Evolutionary conservation across 1,140 invertebrate species (phyloP).

Genomic region (Scaptodrosophila lebanonensis): DNA sequence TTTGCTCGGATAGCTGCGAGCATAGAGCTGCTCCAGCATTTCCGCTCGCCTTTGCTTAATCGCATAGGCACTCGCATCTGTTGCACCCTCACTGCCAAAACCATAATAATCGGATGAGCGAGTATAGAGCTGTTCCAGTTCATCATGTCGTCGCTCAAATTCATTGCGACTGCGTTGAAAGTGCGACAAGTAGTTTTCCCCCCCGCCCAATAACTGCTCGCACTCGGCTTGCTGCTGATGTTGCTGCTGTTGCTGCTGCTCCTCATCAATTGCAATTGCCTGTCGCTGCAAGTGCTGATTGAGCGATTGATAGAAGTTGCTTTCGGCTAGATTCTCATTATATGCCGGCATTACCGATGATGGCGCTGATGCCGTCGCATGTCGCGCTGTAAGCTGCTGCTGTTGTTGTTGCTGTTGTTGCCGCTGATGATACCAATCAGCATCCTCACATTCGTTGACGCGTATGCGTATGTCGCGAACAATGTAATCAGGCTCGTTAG

Average conservation of each 20-base stretch:
- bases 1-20: constrained; percentile 42
- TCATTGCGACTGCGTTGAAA: constrained; percentile 51
- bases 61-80: constrained; percentile 15
- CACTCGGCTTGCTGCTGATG: neutral
- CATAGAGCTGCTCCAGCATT: constrained; percentile 55
- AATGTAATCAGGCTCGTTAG: constrained; percentile 46
- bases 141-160: constrained; percentile 28
- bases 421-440: constrained; percentile 55
- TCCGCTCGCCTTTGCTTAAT: constrained; percentile 46
- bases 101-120: constrained; percentile 49
- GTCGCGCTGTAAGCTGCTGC: neutral
- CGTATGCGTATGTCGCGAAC: constrained; percentile 59
- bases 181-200: constrained; percentile 69
- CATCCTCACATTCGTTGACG: constrained; percentile 55
- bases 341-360: constrained; percentile 41
- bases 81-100: constrained; percentile 28
- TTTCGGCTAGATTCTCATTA: constrained; percentile 73
- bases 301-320: constrained; percentile 74
- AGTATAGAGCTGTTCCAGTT: constrained; percentile 13
- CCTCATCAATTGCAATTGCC: constrained; percentile 26
- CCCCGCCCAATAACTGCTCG: constrained; percentile 6
- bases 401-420: constrained; percentile 2
- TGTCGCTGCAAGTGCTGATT: constrained; percentile 72
- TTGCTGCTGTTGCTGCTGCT: constrained; percentile 13
- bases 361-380: constrained; percentile 6